phyloP scores from a whole-genome alignment of 2,113 vertebrate genomes.

The Neodon shergylaensis region DNA sequence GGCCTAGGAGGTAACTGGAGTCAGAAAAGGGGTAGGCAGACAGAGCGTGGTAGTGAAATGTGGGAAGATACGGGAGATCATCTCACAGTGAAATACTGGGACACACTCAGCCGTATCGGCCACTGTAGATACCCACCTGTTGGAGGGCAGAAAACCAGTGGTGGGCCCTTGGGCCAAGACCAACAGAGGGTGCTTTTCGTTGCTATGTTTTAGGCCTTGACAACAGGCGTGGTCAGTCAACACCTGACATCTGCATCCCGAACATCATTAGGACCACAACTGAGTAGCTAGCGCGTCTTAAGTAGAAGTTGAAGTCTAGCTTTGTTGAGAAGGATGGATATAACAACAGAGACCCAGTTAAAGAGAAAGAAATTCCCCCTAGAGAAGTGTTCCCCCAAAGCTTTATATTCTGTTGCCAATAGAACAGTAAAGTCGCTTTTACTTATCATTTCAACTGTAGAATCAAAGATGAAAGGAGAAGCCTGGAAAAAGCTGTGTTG shows the following conservation, averaged over 20 bases:
- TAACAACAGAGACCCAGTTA: constrained; percentile 21
- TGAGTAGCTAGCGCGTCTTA: not conserved
- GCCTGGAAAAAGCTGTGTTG: constrained; percentile 24
- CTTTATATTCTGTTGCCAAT: constrained; percentile 34
- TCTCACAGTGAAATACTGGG: not conserved
- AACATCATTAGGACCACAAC: not conserved
- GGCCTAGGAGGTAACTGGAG: not conserved
- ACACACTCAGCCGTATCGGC: not conserved
- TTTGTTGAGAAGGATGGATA: not conserved
- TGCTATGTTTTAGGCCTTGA: not conserved
- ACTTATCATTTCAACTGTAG: constrained; percentile 64
- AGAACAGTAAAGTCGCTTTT: constrained; percentile 56
- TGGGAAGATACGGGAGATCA: not conserved
- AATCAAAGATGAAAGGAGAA: constrained; percentile 66
- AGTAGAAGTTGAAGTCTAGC: constrained; percentile 21
- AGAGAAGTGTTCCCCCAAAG: constrained; percentile 56
- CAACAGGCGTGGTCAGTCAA: not conserved
- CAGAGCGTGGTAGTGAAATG: not conserved
- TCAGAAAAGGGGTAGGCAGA: not conserved
- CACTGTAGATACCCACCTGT: not conserved
- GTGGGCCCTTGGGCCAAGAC: not conserved
- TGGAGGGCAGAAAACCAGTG: not conserved
- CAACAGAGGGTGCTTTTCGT: not conserved
- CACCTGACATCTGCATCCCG: constrained; percentile 34
- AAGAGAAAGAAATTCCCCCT: constrained; percentile 33